phyloP scores from a whole-genome alignment of 2,113 vertebrate genomes.

The Micronisus gabar region DNA sequence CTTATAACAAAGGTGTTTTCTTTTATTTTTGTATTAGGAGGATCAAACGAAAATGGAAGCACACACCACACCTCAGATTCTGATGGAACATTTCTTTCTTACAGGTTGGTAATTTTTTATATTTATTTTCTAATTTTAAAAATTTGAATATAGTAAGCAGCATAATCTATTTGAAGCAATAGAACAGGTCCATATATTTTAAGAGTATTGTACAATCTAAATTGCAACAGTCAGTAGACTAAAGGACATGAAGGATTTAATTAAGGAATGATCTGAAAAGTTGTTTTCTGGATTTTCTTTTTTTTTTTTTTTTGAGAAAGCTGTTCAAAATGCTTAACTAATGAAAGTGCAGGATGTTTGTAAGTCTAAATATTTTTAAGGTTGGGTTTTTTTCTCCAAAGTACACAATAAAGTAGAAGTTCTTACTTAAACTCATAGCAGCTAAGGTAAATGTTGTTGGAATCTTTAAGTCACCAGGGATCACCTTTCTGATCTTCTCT shows the following conservation, averaged over 20 bases:
- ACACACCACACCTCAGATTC: conserved; percentile 56
- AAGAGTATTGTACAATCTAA: not conserved
- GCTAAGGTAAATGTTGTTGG: not conserved
- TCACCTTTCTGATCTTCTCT: not conserved
- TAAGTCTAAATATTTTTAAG: not conserved
- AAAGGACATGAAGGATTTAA: not conserved
- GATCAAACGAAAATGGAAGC: conserved; percentile 75
- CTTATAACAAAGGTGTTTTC: not conserved
- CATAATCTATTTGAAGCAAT: not conserved
- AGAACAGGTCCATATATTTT: not conserved
- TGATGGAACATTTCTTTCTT: conserved; percentile 78
- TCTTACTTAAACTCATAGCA: not conserved
- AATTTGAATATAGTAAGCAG: not conserved
- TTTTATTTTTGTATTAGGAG: conserved; percentile 56
- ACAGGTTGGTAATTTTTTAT: conserved; percentile 67
- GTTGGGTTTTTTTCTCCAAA: not conserved
- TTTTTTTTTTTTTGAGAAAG: not conserved
- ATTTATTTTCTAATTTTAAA: not conserved
- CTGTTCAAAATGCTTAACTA: not conserved
- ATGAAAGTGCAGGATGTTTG: not conserved
- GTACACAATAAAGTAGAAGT: not conserved
- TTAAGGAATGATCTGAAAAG: not conserved
- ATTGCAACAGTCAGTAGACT: not conserved
- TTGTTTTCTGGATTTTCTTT: not conserved
- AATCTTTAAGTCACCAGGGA: not conserved